Percentiles rank a stretch among this genome's conserved stretches.
phyloP scores from a whole-genome alignment of 2,113 vertebrate genomes.

The Pituophis catenifer region DNA sequence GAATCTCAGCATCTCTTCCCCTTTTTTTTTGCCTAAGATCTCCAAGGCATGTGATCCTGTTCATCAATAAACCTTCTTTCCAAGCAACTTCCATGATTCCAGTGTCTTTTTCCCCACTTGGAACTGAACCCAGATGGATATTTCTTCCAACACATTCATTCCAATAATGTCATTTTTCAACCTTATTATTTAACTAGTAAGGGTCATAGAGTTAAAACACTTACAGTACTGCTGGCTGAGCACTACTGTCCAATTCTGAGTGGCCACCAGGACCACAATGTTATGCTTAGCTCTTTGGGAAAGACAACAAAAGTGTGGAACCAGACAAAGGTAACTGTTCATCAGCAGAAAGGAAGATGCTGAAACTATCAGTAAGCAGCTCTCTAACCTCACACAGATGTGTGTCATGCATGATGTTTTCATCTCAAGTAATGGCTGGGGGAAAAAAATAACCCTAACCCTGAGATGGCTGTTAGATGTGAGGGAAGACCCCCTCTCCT shows the following conservation, averaged over 20 bases:
- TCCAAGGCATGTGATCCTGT: no score
- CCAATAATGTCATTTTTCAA: background rate
- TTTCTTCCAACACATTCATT: no score
- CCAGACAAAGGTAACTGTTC: background rate
- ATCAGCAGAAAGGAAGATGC: background rate
- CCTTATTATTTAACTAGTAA: background rate
- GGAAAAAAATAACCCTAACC: background rate
- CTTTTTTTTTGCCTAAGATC: no score
- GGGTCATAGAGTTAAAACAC: background rate
- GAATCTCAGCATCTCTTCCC: no score
- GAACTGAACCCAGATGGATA: no score
- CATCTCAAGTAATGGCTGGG: background rate
- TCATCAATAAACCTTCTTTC: no score
- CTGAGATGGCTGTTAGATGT: background rate
- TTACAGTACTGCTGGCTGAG: background rate
- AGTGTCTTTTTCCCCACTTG: no score
- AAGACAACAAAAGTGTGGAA: background rate
- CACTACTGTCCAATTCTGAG: background rate
- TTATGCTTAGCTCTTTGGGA: background rate
- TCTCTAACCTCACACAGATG: background rate
- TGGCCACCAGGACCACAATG: background rate
- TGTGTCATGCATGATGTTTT: background rate
- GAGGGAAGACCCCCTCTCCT: no score
- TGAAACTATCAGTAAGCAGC: background rate
- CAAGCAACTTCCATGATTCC: no score